Percentiles rank a stretch among this genome's conserved stretches.
Evolutionary conservation across 2,113 vertebrate genomes (phyloP).

Genomic region (Addax nasomaculatus): DNA sequence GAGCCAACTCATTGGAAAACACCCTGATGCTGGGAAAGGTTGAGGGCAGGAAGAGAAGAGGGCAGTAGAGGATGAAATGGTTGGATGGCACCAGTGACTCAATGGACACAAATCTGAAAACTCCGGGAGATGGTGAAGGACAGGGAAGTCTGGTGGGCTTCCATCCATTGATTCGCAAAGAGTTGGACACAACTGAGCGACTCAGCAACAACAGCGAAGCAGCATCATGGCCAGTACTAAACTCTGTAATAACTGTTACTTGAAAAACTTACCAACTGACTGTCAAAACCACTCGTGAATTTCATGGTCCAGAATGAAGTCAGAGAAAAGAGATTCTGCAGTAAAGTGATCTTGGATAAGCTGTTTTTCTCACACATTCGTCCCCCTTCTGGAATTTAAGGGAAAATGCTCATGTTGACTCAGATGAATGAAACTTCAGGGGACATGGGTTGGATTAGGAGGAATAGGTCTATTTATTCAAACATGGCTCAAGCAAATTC

Average conservation of each 20-base stretch:
- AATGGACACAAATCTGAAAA: background rate
- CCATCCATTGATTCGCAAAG: background rate
- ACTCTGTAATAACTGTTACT: accelerated
- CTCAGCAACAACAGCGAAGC: background rate
- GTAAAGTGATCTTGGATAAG: background rate
- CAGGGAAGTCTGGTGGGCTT: background rate
- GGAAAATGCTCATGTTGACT: accelerated
- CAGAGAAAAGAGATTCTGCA: background rate
- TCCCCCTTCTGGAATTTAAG: background rate
- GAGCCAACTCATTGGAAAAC: background rate
- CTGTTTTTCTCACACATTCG: accelerated
- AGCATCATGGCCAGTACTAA: accelerated
- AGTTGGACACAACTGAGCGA: accelerated
- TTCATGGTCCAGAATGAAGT: background rate
- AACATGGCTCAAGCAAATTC: accelerated
- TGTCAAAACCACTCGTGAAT: background rate
- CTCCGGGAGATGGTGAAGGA: background rate
- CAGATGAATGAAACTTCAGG: too few species aligned
- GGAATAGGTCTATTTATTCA: background rate
- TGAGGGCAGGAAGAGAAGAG: background rate
- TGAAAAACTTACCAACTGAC: background rate
- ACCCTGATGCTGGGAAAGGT: background rate
- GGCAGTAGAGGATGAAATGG: background rate
- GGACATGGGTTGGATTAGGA: background rate
- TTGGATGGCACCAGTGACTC: background rate